Conservation (phyloP, 2,888 invertebrate genomes). For the Eupithecia insigniata region DNA sequence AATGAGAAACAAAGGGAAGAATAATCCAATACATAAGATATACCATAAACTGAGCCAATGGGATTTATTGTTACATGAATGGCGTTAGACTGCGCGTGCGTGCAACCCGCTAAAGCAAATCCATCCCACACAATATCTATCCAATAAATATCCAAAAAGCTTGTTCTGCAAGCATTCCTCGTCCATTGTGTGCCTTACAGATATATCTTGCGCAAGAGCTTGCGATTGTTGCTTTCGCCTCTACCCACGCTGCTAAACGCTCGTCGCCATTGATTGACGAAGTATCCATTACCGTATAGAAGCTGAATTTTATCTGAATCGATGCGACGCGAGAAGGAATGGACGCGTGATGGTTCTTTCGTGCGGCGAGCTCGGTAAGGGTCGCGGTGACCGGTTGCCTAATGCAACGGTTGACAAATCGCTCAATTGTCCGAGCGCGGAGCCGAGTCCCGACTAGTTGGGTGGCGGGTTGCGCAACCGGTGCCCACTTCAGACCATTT, state of each 20-base stretch:
- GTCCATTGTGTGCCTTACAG: constrained; percentile 79
- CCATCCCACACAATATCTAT: constrained; percentile 82
- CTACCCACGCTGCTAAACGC: constrained; percentile 70
- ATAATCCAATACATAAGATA: constrained; percentile 23
- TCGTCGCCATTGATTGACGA: constrained; percentile 69
- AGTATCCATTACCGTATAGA: constrained; percentile 71
- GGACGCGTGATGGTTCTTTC: constrained; percentile 50
- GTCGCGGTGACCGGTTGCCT: constrained; percentile 71
- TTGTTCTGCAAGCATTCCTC: constrained; percentile 79
- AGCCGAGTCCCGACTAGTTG: constrained; percentile 67
- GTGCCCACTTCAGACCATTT: constrained; percentile 64
- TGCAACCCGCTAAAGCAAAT: constrained; percentile 69
- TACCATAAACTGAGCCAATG: constrained; percentile 45
- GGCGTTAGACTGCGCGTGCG: constrained; percentile 56
- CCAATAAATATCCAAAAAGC: constrained; percentile 84
- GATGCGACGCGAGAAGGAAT: constrained; percentile 64
- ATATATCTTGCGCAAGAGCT: constrained; percentile 81
- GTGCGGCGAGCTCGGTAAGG: constrained; percentile 53
- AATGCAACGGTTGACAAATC: constrained; percentile 81
- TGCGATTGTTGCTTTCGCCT: constrained; percentile 71
- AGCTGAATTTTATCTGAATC: constrained; percentile 62
- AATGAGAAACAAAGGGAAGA: constrained; percentile 6
- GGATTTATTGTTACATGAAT: constrained; percentile 53
- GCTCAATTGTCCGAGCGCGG: constrained; percentile 78
- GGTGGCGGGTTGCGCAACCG: constrained; percentile 73